Percentiles rank a stretch among this genome's conserved stretches.
These are phyloP conservation scores for Xestia rhomboidea DNA, from an alignment of 2,888 invertebrate genomes.

Conservation along the genomic window DNA sequence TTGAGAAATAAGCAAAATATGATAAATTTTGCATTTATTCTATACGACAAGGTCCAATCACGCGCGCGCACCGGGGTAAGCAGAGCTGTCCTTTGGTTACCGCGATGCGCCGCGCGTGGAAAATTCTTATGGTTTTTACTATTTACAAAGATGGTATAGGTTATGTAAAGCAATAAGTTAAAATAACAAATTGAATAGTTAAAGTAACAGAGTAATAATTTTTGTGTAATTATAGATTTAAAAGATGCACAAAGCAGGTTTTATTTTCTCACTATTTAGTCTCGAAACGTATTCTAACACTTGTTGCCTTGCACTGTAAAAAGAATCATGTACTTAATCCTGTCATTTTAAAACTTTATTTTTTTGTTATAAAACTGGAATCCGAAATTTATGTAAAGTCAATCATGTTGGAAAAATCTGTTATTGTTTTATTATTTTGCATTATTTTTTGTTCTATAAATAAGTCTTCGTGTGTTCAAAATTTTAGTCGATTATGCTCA, in stretches of 20 bases:
- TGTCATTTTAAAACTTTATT: slow-evolving; percentile 23
- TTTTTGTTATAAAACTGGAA: slow-evolving; percentile 44
- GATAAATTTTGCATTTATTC: slow-evolving; percentile 62
- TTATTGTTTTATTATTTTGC: slow-evolving; percentile 53
- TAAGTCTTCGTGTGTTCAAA: slow-evolving; percentile 67
- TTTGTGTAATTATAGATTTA: slow-evolving; percentile 57
- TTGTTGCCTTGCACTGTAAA: slow-evolving; percentile 64
- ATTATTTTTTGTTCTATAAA: slow-evolving; percentile 47
- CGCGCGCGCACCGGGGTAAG: not conserved
- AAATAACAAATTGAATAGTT: slow-evolving; percentile 64
- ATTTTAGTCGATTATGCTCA: slow-evolving; percentile 67
- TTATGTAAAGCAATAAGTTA: slow-evolving; percentile 62
- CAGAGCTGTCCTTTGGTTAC: not conserved
- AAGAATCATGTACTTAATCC: slow-evolving; percentile 63
- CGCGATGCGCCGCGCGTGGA: slow-evolving; percentile 4
- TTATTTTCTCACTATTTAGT: slow-evolving; percentile 49
- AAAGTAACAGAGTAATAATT: slow-evolving; percentile 58
- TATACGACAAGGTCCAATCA: slow-evolving; percentile 51
- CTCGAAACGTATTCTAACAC: slow-evolving; percentile 57
- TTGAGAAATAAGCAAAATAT: slow-evolving; percentile 61
- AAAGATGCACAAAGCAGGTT: slow-evolving; percentile 62
- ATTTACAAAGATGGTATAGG: slow-evolving; percentile 61
- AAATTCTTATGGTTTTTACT: slow-evolving; percentile 60
- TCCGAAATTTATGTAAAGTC: slow-evolving; percentile 52
- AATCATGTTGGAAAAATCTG: slow-evolving; percentile 49